phyloP scores from a whole-genome alignment of 2,888 invertebrate species.

The Dryobota labecula region DNA sequence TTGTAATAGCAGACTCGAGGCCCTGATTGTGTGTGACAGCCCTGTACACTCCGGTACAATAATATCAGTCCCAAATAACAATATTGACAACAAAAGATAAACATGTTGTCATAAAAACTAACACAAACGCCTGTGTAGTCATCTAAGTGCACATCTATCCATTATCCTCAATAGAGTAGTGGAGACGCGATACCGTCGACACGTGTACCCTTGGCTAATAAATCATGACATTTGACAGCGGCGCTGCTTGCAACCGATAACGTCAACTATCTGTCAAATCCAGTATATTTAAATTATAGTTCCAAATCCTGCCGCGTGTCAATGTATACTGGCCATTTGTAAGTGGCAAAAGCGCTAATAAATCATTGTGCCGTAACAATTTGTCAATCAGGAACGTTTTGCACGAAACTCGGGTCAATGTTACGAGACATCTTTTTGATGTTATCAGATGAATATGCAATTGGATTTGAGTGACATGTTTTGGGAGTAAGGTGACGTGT shows the following conservation, averaged over 20 bases:
- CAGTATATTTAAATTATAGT: slow-evolving; percentile 15
- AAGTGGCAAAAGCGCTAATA: slow-evolving; percentile 40
- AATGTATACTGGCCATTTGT: slow-evolving; percentile 11
- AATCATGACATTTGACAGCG: slow-evolving; percentile 9
- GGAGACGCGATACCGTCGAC: slow-evolving; percentile 62
- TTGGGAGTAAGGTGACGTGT: slow-evolving; percentile 19
- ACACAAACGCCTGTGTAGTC: slow-evolving; percentile 36
- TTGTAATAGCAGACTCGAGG: too few species aligned
- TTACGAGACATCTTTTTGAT: slow-evolving; percentile 41
- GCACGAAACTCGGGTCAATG: slow-evolving; percentile 27
- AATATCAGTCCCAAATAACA: slow-evolving; percentile 22
- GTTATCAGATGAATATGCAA: slow-evolving; percentile 41
- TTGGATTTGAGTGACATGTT: slow-evolving; percentile 38
- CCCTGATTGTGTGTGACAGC: background rate
- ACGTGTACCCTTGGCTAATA: slow-evolving; percentile 28
- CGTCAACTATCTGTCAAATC: slow-evolving; percentile 27
- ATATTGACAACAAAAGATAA: slow-evolving; percentile 25
- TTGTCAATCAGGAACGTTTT: slow-evolving; percentile 63
- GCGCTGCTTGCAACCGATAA: slow-evolving; percentile 14
- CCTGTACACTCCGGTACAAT: slow-evolving; percentile 2
- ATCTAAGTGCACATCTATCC: slow-evolving; percentile 50
- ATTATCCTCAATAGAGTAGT: slow-evolving; percentile 46
- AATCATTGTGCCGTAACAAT: slow-evolving; percentile 66
- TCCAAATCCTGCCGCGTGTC: background rate
- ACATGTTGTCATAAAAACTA: slow-evolving; percentile 48